These are phyloP conservation scores for Agriopis leucophaearia DNA, from an alignment of 2,888 invertebrate genomes.

Conservation along the genomic window DNA sequence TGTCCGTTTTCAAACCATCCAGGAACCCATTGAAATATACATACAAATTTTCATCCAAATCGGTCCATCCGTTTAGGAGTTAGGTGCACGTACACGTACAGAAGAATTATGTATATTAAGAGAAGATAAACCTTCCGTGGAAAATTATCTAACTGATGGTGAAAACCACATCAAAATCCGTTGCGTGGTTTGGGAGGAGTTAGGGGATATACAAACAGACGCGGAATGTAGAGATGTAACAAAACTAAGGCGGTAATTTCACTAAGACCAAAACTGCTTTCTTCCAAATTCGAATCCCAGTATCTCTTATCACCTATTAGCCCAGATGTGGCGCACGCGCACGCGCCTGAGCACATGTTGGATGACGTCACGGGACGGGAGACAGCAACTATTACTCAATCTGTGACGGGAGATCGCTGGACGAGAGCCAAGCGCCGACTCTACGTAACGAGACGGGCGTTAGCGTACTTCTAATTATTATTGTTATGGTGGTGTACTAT, in stretches of 20 bases:
- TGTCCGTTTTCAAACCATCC: no score
- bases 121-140: no score
- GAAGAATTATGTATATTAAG: no score
- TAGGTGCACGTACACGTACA: no score
- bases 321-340: slow-evolving; percentile 36
- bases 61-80: no score
- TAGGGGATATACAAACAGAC: no score
- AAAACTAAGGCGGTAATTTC: background rate
- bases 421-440: slow-evolving; percentile 18
- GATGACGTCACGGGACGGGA: slow-evolving; percentile 40
- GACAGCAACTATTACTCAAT: slow-evolving; percentile 8
- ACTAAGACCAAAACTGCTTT: slow-evolving; percentile 2
- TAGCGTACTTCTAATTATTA: slow-evolving; percentile 10
- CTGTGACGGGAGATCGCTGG: slow-evolving; percentile 18
- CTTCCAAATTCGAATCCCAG: slow-evolving; percentile 11
- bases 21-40: no score
- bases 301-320: slow-evolving; percentile 36
- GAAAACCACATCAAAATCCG: no score
- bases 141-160: no score
- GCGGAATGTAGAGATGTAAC: no score
- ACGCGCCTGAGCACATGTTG: slow-evolving; percentile 13
- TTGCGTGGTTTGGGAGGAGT: no score
- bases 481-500: slow-evolving; percentile 10
- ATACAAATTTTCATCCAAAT: no score
- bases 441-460: slow-evolving; percentile 26